These are phyloP conservation scores for Xylota sylvarum DNA, from an alignment of 2,888 invertebrate species.

Conservation along the genomic window DNA sequence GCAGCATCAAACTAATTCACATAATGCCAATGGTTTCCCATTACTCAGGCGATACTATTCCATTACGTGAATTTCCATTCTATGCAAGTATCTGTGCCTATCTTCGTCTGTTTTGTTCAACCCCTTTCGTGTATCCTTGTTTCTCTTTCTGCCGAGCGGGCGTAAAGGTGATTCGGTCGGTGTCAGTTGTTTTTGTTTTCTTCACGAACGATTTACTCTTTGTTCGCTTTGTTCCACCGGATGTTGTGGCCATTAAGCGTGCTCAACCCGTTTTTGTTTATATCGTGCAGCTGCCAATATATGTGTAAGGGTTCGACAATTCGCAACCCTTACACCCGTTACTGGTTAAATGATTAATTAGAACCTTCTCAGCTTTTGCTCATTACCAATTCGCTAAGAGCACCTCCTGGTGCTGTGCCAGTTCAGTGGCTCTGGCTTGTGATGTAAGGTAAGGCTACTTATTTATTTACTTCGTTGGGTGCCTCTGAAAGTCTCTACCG, in stretches of 20 bases:
- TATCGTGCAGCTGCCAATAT: slow-evolving; percentile 38
- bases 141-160: too few species aligned
- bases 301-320: slow-evolving; percentile 41
- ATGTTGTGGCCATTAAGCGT: slow-evolving; percentile 69
- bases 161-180: slow-evolving; percentile 24
- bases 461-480: slow-evolving; percentile 50
- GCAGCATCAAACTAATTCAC: slow-evolving; percentile 61
- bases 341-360: slow-evolving; percentile 70
- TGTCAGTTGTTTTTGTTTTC: slow-evolving; percentile 40
- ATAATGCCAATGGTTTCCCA: slow-evolving; percentile 63
- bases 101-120: neutral
- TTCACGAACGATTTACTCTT: slow-evolving; percentile 56
- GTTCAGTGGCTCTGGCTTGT: slow-evolving; percentile 50
- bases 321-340: neutral
- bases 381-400: slow-evolving; percentile 60
- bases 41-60: slow-evolving; percentile 60
- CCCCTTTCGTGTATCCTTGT: neutral
- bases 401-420: slow-evolving; percentile 33
- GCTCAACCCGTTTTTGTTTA: slow-evolving; percentile 20
- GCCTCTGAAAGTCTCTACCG: slow-evolving; percentile 13
- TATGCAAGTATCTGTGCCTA: slow-evolving; percentile 18
- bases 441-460: slow-evolving; percentile 28
- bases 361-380: slow-evolving; percentile 56
- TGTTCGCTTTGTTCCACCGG: slow-evolving; percentile 54
- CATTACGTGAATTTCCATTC: slow-evolving; percentile 60